Conservation (phyloP, 2,888 invertebrate species). For the Heteromyza rotundicornis region DNA sequence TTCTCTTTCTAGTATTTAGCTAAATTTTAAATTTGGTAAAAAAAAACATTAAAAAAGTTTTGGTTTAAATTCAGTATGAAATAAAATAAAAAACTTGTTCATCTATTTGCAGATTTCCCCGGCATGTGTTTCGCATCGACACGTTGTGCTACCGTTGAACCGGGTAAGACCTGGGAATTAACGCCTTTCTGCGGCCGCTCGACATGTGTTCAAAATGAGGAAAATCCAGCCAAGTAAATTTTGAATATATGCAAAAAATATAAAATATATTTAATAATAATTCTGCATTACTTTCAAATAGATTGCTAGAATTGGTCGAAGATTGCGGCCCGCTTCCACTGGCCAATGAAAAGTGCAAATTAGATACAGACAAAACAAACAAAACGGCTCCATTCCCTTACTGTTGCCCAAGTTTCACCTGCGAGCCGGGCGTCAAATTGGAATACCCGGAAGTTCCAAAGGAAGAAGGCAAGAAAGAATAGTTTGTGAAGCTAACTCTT, state of each 20-base stretch:
- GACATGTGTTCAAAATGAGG: constrained; percentile 82
- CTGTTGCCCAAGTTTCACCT: constrained; percentile 85
- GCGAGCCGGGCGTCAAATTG: constrained; percentile 82
- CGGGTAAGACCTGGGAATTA: constrained; percentile 84
- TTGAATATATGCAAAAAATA: too few species aligned
- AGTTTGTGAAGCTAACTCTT: too few species aligned
- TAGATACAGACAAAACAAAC: constrained; percentile 84
- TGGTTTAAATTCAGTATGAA: too few species aligned
- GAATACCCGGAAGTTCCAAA: constrained; percentile 80
- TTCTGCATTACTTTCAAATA: too few species aligned
- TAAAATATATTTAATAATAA: background rate
- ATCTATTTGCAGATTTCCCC: constrained; percentile 81
- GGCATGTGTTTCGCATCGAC: constrained; percentile 92
- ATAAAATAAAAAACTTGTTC: too few species aligned
- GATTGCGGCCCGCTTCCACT: constrained; percentile 89
- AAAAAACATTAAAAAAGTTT: too few species aligned
- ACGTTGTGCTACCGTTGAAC: constrained; percentile 85
- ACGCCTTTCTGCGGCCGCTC: constrained; percentile 91
- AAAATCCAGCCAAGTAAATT: constrained; percentile 68
- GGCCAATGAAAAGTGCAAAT: constrained; percentile 86
- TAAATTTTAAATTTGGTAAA: too few species aligned
- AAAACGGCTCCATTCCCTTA: constrained; percentile 87
- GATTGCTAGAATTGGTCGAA: constrained; percentile 82
- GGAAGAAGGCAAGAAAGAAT: too few species aligned
- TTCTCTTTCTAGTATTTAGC: too few species aligned